Base-by-base conservation (phyloP, 2,797 vertebrate genomes). In the Falco cherrug region DNA sequence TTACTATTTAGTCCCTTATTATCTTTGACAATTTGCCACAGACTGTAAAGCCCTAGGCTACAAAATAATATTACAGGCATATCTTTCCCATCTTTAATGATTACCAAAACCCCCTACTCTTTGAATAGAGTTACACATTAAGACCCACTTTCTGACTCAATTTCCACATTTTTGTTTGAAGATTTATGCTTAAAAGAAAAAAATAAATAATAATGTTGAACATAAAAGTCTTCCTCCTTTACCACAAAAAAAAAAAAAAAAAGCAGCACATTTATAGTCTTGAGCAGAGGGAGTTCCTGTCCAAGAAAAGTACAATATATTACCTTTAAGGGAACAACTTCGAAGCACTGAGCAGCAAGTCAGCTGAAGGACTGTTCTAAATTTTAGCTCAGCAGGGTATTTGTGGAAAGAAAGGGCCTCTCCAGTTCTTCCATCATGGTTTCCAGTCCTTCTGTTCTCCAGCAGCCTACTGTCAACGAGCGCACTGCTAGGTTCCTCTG, bases 401-500 rank as follows among this genome's bases (percentile, higher is more conserved):
- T 0, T 31, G 26, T 43, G 45, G 26, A 41, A 77, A 84, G 68
- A 91, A 85, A 17, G 41, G 37, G 33, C 15, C 16, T 63, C 31
- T 60, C 0, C 0, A 45, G 61, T 8, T 39, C 6, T 15, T 61
- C 92, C 67, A 73, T 12, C 76, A 5, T 2, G 8, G 59, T 70
- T 29, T 50, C 21, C 0, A 1, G 20, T 39, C 4, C 24, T 43
- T 69, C 61, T 28, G 1, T 43, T 59, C 51, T 53, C 68, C 9
- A 37, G 37, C 73, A 94, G 57, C 31, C 68, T 22, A 2, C 83
- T 37, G 69, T 26, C 83, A 43, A 50, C 69, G 33, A 48, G 47
- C 1, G 0, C 47, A 50, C 81, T 4, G 39, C 19, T 0, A 51
- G 57, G 56, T 3, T 90, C 76, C 61, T 19, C 56, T 43, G 21